Evolutionary conservation across 2,797 vertebrate genomes (phyloP), one percentile per base, ranked within the genome.

Genomic region (Argentina silus): DNA sequence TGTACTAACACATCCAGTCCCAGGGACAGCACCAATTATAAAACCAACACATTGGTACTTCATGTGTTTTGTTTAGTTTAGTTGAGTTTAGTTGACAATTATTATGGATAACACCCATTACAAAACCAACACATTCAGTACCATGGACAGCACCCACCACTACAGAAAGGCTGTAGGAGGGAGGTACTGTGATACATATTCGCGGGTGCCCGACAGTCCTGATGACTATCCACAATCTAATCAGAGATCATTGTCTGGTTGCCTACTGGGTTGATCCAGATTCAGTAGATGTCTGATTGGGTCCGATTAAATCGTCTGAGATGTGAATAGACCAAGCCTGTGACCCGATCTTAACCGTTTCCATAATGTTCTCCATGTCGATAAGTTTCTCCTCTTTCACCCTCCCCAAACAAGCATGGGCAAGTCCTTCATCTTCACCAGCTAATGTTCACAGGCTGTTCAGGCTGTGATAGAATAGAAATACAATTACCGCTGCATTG

Each of bases 381-480:
- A 51, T 36, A 36, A 36, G 27, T 36, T 36, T 36, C 27, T 36
- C 27, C 27, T 36, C 27, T 2, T 36, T 8, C 17, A 57, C 10
- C 2, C n/a, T 57, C 19, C 19, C 9, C 19, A 3, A 21, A 57
- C 9, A 21, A 57, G 3, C 19, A 57, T 10, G 56, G 19, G 9
- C 6, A 59, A 2, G 12, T 59, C 56, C 19, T 59, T 57, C 21
- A 21, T 21, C 6, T 19, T 65, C 43, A 47, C 21, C 9, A 3
- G 66, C 48, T 68, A 55, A 43, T 53, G 27, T 55, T 17, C 51
- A 68, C 50, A 55, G 66, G 50, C 4, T 43, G 51, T 23, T 15
- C n/a, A 50, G 12, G 51, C 45, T 11, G 19, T 51, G 47, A 56
- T 56, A 68, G 50, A 42, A 43, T 56, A 36, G 66, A 68, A 56